phyloP scores from a whole-genome alignment of 2,113 vertebrate genomes.

The Gavialis gangeticus region DNA sequence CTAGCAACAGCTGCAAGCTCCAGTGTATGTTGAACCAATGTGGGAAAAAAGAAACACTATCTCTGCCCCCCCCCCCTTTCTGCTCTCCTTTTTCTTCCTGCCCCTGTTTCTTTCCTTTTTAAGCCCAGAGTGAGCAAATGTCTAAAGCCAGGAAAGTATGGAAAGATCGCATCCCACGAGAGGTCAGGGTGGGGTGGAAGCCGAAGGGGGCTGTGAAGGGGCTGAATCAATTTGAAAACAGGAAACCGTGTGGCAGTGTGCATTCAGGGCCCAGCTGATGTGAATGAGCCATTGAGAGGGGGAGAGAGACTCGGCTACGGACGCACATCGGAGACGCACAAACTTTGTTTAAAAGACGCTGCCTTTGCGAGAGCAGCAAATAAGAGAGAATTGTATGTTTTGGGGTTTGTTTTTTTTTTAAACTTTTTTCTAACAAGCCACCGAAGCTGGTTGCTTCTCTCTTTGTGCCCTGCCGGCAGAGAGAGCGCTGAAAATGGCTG shows the following conservation, averaged over 20 bases:
- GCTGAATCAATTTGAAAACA: slow-evolving; percentile 68
- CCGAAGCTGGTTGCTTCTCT: not conserved
- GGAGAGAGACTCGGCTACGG: not conserved
- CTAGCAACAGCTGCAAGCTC: not conserved
- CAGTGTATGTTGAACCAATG: not conserved
- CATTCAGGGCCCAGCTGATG: slow-evolving; percentile 51
- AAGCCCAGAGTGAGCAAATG: slow-evolving; percentile 66
- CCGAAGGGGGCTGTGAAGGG: slow-evolving; percentile 58
- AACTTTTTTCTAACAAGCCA: not conserved
- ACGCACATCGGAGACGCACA: not conserved
- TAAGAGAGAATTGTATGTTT: not conserved
- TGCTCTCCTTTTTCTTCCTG: not conserved
- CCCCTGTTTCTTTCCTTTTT: not conserved
- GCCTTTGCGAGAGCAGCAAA: slow-evolving; percentile 11
- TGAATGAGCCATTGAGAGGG: slow-evolving; percentile 67
- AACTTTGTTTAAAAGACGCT: not conserved
- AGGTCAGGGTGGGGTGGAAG: slow-evolving; percentile 67
- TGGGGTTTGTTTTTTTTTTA: not conserved
- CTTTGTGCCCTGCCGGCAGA: not conserved
- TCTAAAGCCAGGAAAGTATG: slow-evolving; percentile 56
- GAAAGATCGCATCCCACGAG: slow-evolving; percentile 66
- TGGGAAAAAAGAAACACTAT: not conserved
- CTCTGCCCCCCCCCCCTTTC: not conserved
- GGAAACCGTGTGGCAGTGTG: slow-evolving; percentile 71
- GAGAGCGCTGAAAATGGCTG: not conserved